Percentiles rank a stretch among this genome's conserved stretches.
Evolutionary conservation across 2,888 invertebrate species (phyloP).

Genomic region (Agrochola lychnidis): DNA sequence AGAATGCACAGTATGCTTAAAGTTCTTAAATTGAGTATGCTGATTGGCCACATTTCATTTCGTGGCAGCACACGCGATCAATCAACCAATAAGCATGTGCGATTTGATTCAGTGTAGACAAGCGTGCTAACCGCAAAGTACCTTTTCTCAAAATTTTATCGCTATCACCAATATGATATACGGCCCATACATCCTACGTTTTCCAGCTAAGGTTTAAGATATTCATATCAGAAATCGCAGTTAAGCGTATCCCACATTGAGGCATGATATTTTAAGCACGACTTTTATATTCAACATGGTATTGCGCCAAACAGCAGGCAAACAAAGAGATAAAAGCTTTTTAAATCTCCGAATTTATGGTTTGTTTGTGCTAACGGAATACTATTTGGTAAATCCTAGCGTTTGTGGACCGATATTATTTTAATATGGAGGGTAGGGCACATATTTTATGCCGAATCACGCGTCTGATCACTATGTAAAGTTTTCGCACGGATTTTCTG

Average conservation of each 20-base stretch:
- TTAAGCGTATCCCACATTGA: constrained; percentile 67
- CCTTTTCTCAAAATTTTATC: constrained; percentile 24
- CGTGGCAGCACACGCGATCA: not conserved
- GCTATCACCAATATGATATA: constrained; percentile 37
- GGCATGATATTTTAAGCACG: constrained; percentile 74
- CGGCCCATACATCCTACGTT: constrained; percentile 38
- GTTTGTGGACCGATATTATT: constrained; percentile 78
- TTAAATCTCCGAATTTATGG: constrained; percentile 86
- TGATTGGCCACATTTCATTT: constrained; percentile 14
- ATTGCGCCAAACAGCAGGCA: constrained; percentile 77
- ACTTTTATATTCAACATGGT: constrained; percentile 77
- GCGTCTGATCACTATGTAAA: constrained; percentile 53
- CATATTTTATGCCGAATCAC: constrained; percentile 69
- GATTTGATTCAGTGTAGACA: constrained; percentile 1
- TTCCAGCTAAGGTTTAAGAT: constrained; percentile 50
- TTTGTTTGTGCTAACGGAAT: constrained; percentile 84
- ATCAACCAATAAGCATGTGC: constrained; percentile 4
- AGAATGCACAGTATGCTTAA: not conserved
- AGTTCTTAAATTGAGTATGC: not conserved
- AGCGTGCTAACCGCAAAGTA: not conserved
- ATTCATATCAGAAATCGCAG: constrained; percentile 60
- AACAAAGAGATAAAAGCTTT: constrained; percentile 85
- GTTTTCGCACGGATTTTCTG: constrained; percentile 37
- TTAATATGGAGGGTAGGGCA: constrained; percentile 72
- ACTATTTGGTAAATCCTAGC: constrained; percentile 77